Evolutionary conservation across 2,113 vertebrate species (phyloP), one percentile per base, ranked within the genome.

Genomic region (Kryptolebias marmoratus): DNA sequence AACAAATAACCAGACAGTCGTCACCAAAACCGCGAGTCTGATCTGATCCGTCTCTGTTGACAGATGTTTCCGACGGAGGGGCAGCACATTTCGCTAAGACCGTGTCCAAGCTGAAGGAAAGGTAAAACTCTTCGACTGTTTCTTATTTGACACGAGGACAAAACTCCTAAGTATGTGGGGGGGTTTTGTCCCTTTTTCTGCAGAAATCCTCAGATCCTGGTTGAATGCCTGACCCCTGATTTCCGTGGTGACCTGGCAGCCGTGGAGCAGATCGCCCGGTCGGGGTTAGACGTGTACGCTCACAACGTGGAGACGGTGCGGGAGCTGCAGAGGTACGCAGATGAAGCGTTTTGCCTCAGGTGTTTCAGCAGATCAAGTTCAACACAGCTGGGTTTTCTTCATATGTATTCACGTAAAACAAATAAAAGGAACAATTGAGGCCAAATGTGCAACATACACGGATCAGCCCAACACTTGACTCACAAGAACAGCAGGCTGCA

Each of bases 161-260:
- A 58, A 31, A 32, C 12, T 0, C 58, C 36, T 2, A 12, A 64
- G 44, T 10, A 13, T 9, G 22, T 42, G 5, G 5, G 5, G 11
- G 13, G 13, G 11, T 27, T 32, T 36, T 42, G 12, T 64, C 39
- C 10, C 39, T 64, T 64, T 22, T 36, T 28, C 27, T 58, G 0
- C 45, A 99, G 98, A 89, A 96, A 94, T 59, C 42, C 95, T 9
- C 90, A 90, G 58, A 96, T 99, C 78, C 84, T 99, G 56, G 95
- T 99, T 16, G 98, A 99, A 79, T 99, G 98, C 81, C 90, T 99
- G n/a, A 99, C 98, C 0, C 97, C 97, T 31, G 98, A 99, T 89
- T 99, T 99, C 49, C 92, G 96, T 39, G 97, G 98, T 0, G 95
- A 99, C 79, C 93, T 98, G 8, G 75, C 83, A 18, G 95, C 97